phyloP scores from a whole-genome alignment of 1,140 invertebrate genomes.

The Holotrichia oblita region DNA sequence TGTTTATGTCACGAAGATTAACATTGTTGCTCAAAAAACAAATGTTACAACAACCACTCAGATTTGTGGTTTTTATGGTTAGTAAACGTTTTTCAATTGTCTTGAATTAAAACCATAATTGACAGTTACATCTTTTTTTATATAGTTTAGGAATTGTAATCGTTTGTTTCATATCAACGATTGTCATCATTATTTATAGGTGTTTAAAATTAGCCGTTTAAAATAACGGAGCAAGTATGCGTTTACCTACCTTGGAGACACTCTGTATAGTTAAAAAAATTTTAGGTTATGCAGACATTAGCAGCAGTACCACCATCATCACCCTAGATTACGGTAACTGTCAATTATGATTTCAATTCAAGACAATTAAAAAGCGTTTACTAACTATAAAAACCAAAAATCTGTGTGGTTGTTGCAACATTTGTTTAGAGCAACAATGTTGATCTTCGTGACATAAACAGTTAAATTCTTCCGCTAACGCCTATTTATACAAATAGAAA shows the following conservation, averaged over 20 bases:
- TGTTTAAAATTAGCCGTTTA: too few species aligned
- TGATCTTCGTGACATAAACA: slow-evolving; percentile 2
- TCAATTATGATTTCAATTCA: background rate
- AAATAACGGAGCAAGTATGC: too few species aligned
- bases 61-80: slow-evolving; percentile 51
- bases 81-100: background rate
- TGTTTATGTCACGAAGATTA: background rate
- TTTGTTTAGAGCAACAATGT: slow-evolving; percentile 43
- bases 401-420: slow-evolving; percentile 47
- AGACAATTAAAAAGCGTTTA: background rate
- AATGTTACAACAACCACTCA: slow-evolving; percentile 46
- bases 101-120: background rate
- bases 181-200: slow-evolving; percentile 7
- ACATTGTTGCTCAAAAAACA: slow-evolving; percentile 40
- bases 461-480: background rate
- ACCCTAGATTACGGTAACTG: too few species aligned
- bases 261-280: too few species aligned
- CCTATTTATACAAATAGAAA: background rate
- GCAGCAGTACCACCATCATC: too few species aligned
- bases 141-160: slow-evolving; percentile 42
- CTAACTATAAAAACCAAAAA: slow-evolving; percentile 50
- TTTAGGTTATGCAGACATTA: too few species aligned
- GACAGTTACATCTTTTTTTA: slow-evolving; percentile 14
- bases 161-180: slow-evolving; percentile 26
- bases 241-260: too few species aligned